Conservation (phyloP, 2,113 vertebrate genomes). For the Dasyprocta punctata region DNA sequence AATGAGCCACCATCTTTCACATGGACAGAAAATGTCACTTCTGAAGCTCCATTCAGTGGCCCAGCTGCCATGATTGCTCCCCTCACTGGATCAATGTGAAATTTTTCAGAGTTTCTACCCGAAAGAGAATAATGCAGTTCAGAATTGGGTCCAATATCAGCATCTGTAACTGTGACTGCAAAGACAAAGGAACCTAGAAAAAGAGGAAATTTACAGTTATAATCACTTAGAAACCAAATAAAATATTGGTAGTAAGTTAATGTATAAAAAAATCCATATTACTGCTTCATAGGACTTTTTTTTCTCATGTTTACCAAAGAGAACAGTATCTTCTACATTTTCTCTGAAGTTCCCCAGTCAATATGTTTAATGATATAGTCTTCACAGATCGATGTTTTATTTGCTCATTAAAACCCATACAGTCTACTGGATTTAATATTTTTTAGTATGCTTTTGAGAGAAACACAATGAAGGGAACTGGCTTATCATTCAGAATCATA, state of each 20-base stretch:
- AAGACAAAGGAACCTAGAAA: slow-evolving; percentile 95
- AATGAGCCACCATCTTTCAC: slow-evolving; percentile 92
- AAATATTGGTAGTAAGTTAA: neutral
- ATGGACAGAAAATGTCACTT: slow-evolving; percentile 95
- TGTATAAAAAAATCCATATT: fast-evolving
- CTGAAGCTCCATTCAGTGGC: slow-evolving; percentile 88
- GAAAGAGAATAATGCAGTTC: slow-evolving; percentile 95
- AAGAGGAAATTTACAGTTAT: neutral
- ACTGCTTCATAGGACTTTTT: neutral
- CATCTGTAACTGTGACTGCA: slow-evolving; percentile 96
- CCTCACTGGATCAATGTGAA: slow-evolving; percentile 93
- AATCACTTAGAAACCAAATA: fast-evolving
- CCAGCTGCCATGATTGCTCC: slow-evolving; percentile 94
- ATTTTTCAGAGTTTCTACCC: slow-evolving; percentile 94
- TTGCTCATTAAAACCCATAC: neutral
- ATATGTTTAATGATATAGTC: neutral
- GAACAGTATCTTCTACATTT: neutral
- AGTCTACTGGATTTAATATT: neutral
- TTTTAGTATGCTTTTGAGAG: neutral
- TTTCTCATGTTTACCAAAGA: neutral
- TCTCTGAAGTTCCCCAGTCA: neutral
- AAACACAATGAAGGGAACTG: neutral
- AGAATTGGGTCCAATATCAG: slow-evolving; percentile 93
- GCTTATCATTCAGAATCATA: neutral
- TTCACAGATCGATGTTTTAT: neutral